Conservation (phyloP, 1,140 invertebrate species). For the Ephestia elutella region DNA sequence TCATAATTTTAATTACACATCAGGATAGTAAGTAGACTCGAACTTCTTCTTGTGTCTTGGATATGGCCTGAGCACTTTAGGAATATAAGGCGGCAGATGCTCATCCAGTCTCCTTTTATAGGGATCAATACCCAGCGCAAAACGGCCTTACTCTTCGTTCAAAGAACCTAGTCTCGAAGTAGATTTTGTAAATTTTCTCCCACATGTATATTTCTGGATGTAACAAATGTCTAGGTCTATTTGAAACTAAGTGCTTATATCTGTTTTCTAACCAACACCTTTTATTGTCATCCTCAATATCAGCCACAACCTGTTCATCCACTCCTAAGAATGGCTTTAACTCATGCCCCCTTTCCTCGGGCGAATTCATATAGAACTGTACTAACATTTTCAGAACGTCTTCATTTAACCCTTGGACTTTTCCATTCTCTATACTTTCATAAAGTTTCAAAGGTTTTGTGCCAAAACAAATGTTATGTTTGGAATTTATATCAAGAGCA, state of each 20-base stretch:
- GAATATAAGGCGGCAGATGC: constrained; percentile 80
- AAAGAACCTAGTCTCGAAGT: constrained; percentile 78
- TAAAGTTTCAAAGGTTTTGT: constrained; percentile 82
- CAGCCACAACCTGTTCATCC: constrained; percentile 76
- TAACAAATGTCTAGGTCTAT: constrained; percentile 76
- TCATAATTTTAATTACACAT: constrained; percentile 32
- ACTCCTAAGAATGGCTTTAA: constrained; percentile 83
- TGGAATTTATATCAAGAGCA: constrained; percentile 77
- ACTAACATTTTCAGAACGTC: constrained; percentile 84
- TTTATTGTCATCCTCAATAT: constrained; percentile 80
- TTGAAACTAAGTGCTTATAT: constrained; percentile 81
- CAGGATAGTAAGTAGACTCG: constrained; percentile 78
- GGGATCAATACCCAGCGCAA: constrained; percentile 77
- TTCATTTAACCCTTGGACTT: constrained; percentile 87
- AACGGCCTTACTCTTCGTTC: constrained; percentile 80
- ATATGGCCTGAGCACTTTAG: constrained; percentile 75
- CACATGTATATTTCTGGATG: constrained; percentile 82
- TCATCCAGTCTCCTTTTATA: constrained; percentile 77
- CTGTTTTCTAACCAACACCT: constrained; percentile 79
- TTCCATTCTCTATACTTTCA: constrained; percentile 81
- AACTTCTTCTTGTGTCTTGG: constrained; percentile 76
- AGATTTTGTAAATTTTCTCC: constrained; percentile 85
- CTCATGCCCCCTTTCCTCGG: constrained; percentile 77
- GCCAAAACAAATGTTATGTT: constrained; percentile 88
- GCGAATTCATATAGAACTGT: constrained; percentile 83